Base-by-base conservation (phyloP, 1,140 invertebrate species). In the Mya arenaria region DNA sequence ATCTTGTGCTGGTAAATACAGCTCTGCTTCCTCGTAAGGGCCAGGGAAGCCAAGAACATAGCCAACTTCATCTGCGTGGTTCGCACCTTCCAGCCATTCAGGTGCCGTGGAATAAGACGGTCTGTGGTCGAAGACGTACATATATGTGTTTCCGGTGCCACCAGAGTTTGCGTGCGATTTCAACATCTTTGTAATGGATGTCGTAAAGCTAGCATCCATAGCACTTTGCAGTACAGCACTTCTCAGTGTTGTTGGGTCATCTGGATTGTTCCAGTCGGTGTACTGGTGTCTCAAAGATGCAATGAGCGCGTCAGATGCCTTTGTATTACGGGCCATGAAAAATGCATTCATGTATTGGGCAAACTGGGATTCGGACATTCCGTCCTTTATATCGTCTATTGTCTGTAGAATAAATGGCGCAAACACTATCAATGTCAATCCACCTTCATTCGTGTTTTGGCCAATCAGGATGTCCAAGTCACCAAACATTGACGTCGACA, bases 31-130 rank as follows among this genome's bases (percentile, higher is more conserved):
- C n/a, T n/a, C n/a, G n/a, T n/a, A n/a, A n/a, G n/a, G n/a, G n/a
- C n/a, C n/a, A n/a, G n/a, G 82, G 23, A 86, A 84, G 28, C 82
- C 85, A 75, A 86, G 84, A 1, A 86, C 73, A 44, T 84, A 86
- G 39, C 79, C 60, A 17, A 86, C 66, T 52, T 86, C 85, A 30
- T 82, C 75, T 4, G 69, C 73, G 58, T 86, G 84, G 4, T 52
- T 66, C 0, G 83, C 79, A 0, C 66, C 72, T 23, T 79, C 39
- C 15, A 81, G 17, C 66, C 65, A 77, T 1, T 52, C 36, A 17
- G 74, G 58, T 55, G 73, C 19, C 6, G 56, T 58, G 4, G n/a
- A 48, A n/a, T 75, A 82, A 10, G 66, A 82, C 0, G 85, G 83
- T 8, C 74, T 79, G 34, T 82, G 74, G 23, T 73, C 44, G 68